Percentiles rank a stretch among this genome's conserved stretches.
phyloP scores from a whole-genome alignment of 2,113 vertebrate genomes.

The Cisticola juncidis region DNA sequence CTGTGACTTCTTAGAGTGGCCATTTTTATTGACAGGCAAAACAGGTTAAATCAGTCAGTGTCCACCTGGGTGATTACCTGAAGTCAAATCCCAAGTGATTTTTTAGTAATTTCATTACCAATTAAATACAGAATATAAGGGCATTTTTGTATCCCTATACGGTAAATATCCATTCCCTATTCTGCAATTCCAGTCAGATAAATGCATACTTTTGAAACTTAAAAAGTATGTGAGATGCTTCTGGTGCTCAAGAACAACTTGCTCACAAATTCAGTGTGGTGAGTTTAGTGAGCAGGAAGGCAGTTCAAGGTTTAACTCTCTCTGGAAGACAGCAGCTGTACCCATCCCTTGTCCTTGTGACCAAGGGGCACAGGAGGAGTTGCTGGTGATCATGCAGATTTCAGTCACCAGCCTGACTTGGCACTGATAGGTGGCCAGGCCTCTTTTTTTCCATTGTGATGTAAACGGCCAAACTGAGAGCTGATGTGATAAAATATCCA shows the following conservation, averaged over 20 bases:
- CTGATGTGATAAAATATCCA: background rate
- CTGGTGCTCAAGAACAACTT: background rate
- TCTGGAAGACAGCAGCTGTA: background rate
- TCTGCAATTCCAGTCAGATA: background rate
- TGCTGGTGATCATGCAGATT: background rate
- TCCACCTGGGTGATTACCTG: background rate
- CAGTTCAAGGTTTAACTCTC: background rate
- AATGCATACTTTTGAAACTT: background rate
- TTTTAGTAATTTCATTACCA: background rate
- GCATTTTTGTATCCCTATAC: background rate
- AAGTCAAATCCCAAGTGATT: background rate
- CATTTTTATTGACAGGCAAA: background rate
- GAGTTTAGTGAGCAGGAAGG: background rate
- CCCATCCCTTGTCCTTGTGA: background rate
- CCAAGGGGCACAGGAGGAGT: background rate
- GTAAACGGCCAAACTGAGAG: background rate
- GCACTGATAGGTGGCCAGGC: background rate
- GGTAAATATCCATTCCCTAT: accelerated
- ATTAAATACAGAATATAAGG: background rate
- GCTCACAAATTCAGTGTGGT: background rate
- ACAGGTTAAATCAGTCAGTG: background rate
- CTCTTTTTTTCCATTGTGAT: background rate
- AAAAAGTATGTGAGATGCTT: background rate
- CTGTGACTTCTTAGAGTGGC: background rate
- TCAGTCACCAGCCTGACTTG: background rate